phyloP scores from a whole-genome alignment of 2,888 invertebrate genomes.

The Capitulum mitella region DNA sequence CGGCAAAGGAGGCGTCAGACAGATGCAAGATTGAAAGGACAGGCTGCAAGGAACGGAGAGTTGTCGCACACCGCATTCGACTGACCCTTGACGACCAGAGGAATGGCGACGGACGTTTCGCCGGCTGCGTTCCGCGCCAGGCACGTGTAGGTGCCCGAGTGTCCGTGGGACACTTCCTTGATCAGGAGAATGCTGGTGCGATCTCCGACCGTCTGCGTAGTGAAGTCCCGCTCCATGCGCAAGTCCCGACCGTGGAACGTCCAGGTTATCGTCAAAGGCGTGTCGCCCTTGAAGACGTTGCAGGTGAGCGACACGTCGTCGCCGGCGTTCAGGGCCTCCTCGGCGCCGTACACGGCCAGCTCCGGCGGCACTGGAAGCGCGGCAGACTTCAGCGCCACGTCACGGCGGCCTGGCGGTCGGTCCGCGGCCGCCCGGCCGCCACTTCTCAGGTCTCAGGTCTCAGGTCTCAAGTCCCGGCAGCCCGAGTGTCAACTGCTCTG shows the following conservation, averaged over 20 bases:
- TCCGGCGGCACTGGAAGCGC: slow-evolving; percentile 61
- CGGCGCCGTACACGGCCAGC: slow-evolving; percentile 47
- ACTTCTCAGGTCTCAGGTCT: no score
- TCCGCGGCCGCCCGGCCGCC: no score
- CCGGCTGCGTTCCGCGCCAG: slow-evolving; percentile 52
- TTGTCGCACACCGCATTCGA: background rate
- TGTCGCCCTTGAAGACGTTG: slow-evolving; percentile 41
- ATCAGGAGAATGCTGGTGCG: slow-evolving; percentile 61
- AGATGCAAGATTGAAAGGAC: background rate
- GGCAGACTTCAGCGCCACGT: no score
- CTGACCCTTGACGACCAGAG: slow-evolving; percentile 34
- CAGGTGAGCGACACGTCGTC: slow-evolving; percentile 41
- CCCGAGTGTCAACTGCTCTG: no score
- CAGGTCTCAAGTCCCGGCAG: no score
- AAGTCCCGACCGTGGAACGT: slow-evolving; percentile 37
- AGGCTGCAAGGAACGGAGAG: background rate
- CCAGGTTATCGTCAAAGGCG: slow-evolving; percentile 42
- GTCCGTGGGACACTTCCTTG: slow-evolving; percentile 59
- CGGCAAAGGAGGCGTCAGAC: background rate
- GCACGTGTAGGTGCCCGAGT: slow-evolving; percentile 70
- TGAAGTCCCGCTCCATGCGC: slow-evolving; percentile 32
- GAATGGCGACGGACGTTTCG: slow-evolving; percentile 43
- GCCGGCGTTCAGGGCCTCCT: slow-evolving; percentile 38
- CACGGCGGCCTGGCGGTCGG: no score
- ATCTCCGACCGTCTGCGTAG: slow-evolving; percentile 44